Conservation (phyloP, 1,140 invertebrate species). For the Acromyrmex charruanus region DNA sequence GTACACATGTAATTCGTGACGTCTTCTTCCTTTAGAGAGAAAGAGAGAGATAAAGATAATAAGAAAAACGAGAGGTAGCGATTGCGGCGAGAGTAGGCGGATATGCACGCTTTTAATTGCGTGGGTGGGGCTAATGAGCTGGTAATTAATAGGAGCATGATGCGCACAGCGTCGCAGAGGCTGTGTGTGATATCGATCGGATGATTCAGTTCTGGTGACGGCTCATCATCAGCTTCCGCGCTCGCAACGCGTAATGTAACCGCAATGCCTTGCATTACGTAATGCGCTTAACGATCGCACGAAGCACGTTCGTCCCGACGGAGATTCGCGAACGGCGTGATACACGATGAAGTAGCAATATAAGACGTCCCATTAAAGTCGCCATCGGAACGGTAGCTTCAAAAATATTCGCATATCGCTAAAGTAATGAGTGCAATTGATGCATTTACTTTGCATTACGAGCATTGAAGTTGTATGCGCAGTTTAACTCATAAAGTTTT, state of each 20-base stretch:
- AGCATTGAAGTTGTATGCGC: background rate
- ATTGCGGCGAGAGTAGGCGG: conserved; percentile 34
- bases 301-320: conserved; percentile 20
- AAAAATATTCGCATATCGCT: background rate
- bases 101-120: conserved; percentile 54
- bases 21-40: background rate
- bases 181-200: conserved; percentile 41
- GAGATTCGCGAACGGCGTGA: conserved; percentile 18
- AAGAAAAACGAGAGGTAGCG: background rate
- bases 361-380: conserved; percentile 20
- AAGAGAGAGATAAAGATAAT: background rate
- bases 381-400: background rate
- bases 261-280: conserved; percentile 41
- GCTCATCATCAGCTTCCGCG: conserved; percentile 54
- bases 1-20: conserved; percentile 7
- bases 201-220: conserved; percentile 53
- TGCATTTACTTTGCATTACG: background rate
- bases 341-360: conserved; percentile 10
- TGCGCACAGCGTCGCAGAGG: conserved; percentile 22
- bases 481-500: background rate
- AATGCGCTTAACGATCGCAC: conserved; percentile 43
- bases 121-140: conserved; percentile 40
- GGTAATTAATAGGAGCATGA: conserved; percentile 54
- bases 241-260: conserved; percentile 27
- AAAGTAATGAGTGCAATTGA: background rate